These are phyloP conservation scores for Steatornis caripensis DNA, from an alignment of 2,113 vertebrate species.

Conservation along the genomic window DNA sequence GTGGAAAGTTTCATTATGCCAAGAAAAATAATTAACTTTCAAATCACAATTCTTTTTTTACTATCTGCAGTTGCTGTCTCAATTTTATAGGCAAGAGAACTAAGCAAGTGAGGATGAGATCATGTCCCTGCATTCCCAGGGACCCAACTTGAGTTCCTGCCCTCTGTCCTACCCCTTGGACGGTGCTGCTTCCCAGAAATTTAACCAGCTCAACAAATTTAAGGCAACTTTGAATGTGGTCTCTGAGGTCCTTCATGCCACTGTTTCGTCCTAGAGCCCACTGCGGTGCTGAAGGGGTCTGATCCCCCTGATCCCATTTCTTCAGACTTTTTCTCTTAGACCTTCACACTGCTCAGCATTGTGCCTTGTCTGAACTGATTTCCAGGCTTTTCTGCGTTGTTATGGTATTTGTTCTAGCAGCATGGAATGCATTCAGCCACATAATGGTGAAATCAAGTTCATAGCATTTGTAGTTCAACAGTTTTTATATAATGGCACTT, in stretches of 20 bases:
- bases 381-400: neutral
- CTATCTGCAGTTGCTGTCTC: neutral
- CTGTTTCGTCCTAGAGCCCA: neutral
- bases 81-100: neutral
- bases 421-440: neutral
- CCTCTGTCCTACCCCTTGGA: neutral
- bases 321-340: neutral
- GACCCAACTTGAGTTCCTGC: neutral
- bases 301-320: neutral
- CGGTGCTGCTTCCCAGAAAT: neutral
- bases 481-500: neutral
- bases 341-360: neutral
- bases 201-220: neutral
- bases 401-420: neutral
- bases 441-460: neutral
- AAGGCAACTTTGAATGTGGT: neutral
- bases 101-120: neutral
- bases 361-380: neutral
- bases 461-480: neutral
- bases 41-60: neutral
- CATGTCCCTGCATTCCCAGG: neutral
- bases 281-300: neutral
- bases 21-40: conserved; percentile 8
- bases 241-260: neutral
- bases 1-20: neutral